Percentiles rank a stretch among this genome's conserved stretches.
These are phyloP conservation scores for Papilio gigon DNA, from an alignment of 2,888 invertebrate species.

Conservation along the genomic window DNA sequence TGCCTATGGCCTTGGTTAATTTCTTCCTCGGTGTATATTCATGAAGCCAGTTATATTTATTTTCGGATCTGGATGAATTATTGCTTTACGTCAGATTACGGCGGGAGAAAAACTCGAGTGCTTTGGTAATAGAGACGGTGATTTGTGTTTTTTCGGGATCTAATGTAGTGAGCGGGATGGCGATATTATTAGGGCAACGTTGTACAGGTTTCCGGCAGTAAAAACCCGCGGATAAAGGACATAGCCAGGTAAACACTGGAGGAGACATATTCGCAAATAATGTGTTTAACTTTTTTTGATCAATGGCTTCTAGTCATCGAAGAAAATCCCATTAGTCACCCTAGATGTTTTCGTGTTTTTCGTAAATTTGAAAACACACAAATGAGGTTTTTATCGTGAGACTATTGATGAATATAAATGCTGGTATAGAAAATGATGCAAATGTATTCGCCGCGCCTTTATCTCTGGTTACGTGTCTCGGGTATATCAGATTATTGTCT, in stretches of 20 bases:
- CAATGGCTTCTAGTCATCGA: not conserved
- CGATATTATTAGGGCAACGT: no score
- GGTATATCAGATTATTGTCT: not conserved
- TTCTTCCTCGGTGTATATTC: not conserved
- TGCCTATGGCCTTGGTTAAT: slow-evolving; percentile 10
- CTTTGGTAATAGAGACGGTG: not conserved
- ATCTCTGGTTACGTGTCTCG: not conserved
- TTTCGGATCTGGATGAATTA: slow-evolving; percentile 7
- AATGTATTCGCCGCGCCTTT: not conserved
- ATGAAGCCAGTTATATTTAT: not conserved
- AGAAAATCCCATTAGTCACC: not conserved
- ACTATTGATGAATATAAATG: not conserved
- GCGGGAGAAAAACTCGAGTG: not conserved
- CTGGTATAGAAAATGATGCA: not conserved
- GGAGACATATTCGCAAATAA: no score
- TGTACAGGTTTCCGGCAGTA: no score
- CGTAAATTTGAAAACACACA: not conserved
- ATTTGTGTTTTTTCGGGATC: not conserved
- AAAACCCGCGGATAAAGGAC: no score
- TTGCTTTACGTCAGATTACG: not conserved
- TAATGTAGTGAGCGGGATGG: not conserved
- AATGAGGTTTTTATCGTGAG: not conserved
- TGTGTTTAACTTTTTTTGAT: not conserved
- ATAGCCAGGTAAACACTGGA: no score
- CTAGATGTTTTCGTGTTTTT: not conserved